A percentile compares a stretch with the other conserved stretches of the same genome.
Evolutionary conservation across 2,888 invertebrate species (phyloP).

Genomic region (Amorpha juglandis): DNA sequence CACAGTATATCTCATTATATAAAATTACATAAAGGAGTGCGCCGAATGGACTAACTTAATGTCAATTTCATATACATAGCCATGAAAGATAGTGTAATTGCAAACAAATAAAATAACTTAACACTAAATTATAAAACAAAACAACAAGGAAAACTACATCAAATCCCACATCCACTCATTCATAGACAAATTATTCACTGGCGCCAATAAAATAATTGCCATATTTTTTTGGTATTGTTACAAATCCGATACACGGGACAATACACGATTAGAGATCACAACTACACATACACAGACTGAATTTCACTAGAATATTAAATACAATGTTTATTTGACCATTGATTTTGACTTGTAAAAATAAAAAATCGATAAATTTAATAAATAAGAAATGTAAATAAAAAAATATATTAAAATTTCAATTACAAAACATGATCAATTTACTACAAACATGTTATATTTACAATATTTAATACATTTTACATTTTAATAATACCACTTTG

Average conservation of each 20-base stretch:
- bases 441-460: conserved; percentile 18
- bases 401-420: neutral
- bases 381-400: conserved; percentile 8
- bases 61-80: conserved; percentile 5
- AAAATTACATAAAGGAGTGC: neutral
- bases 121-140: conserved; percentile 34
- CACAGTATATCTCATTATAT: neutral
- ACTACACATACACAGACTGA: neutral
- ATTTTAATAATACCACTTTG: conserved; percentile 8
- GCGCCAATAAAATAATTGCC: conserved; percentile 32
- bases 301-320: neutral
- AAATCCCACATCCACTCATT: conserved; percentile 38
- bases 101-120: conserved; percentile 28
- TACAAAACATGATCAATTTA: neutral
- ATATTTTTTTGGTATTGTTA: conserved; percentile 24
- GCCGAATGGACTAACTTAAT: neutral
- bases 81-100: conserved; percentile 39
- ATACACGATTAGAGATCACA: conserved; percentile 18
- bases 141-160: conserved; percentile 38
- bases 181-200: conserved; percentile 24
- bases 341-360: neutral
- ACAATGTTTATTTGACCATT: neutral
- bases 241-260: neutral
- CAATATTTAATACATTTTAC: conserved; percentile 9
- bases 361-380: neutral